Evolutionary conservation across 2,113 vertebrate species (phyloP).

Genomic region (Aptenodytes patagonicus): DNA sequence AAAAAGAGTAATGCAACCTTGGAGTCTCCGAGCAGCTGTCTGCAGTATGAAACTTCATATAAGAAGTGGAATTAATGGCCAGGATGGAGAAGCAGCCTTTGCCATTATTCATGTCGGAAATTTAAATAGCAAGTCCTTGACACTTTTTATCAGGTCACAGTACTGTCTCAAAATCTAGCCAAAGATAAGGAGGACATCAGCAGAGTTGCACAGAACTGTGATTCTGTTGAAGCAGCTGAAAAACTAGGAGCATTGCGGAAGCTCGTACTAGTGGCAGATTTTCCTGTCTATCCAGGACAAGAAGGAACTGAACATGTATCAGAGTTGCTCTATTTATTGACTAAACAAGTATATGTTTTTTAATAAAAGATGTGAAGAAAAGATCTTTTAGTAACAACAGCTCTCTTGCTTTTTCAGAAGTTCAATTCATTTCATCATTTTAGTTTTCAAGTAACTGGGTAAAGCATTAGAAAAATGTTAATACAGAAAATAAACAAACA

Average conservation of each 20-base stretch:
- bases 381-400: not conserved
- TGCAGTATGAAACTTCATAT: not conserved
- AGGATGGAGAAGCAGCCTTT: not conserved
- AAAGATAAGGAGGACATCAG: not conserved
- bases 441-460: not conserved
- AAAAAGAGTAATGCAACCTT: not conserved
- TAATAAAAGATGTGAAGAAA: not conserved
- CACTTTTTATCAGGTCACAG: not conserved
- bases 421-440: not conserved
- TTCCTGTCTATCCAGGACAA: not conserved
- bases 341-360: not conserved
- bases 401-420: not conserved
- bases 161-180: not conserved
- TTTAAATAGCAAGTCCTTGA: conserved; percentile 13
- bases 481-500: not conserved
- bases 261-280: not conserved
- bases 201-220: not conserved
- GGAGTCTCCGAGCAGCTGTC: not conserved
- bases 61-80: not conserved
- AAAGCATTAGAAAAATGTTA: not conserved
- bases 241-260: not conserved
- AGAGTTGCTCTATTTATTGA: not conserved
- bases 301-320: not conserved
- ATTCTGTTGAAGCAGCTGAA: not conserved
- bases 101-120: not conserved